Percentiles rank a stretch among this genome's conserved stretches.
These are phyloP conservation scores for Ypsolopha scabrella DNA, from an alignment of 2,888 invertebrate species.

Conservation along the genomic window DNA sequence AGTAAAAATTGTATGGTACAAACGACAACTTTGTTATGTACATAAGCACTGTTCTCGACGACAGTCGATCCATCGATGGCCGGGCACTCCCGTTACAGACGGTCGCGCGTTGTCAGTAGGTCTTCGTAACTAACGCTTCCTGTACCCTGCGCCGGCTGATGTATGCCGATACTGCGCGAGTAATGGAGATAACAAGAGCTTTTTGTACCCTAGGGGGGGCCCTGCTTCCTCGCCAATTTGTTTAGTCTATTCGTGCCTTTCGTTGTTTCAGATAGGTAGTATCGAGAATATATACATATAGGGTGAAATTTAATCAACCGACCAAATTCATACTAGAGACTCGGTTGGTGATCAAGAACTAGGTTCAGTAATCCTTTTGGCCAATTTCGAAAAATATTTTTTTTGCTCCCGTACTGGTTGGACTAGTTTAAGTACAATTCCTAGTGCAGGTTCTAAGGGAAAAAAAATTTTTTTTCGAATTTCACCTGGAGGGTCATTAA, in stretches of 20 bases:
- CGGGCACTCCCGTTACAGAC: constrained; percentile 30
- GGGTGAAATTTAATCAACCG: too few relatives aligned
- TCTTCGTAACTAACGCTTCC: constrained; percentile 38
- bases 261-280: not conserved
- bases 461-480: too few relatives aligned
- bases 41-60: constrained; percentile 10
- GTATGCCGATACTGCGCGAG: not conserved
- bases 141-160: constrained; percentile 20
- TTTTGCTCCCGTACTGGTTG: too few relatives aligned
- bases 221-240: not conserved
- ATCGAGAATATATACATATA: not conserved
- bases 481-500: too few relatives aligned
- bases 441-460: too few relatives aligned
- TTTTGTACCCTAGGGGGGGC: not conserved
- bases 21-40: too few relatives aligned
- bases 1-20: too few relatives aligned
- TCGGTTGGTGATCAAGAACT: too few relatives aligned
- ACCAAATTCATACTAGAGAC: too few relatives aligned
- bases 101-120: constrained; percentile 31
- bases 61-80: constrained; percentile 31
- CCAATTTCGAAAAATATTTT: too few relatives aligned
- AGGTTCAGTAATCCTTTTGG: too few relatives aligned
- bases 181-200: constrained; percentile 2
- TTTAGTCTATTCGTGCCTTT: not conserved
- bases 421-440: too few relatives aligned